Evolutionary conservation across 2,113 vertebrate species (phyloP), one percentile per base, ranked within the genome.

Genomic region (Meles meles): DNA sequence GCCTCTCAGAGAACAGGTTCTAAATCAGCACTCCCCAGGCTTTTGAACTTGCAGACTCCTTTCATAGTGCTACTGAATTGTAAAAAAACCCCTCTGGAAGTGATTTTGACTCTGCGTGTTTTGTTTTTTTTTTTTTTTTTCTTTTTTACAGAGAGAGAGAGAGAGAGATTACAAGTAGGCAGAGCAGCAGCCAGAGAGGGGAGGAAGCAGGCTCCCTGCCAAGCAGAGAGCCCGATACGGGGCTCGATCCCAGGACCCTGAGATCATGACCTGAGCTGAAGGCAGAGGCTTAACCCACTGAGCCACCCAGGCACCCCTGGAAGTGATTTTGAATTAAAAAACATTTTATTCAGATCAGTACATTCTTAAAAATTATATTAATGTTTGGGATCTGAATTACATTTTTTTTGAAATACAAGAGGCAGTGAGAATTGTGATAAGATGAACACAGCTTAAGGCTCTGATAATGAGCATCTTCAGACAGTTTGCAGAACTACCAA

Each of bases 241-340:
- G n/a, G n/a, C n/a, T n/a, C n/a, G n/a, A n/a, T n/a, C n/a, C n/a
- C n/a, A n/a, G n/a, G n/a, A n/a, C n/a, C n/a, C n/a, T n/a, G n/a
- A n/a, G n/a, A n/a, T n/a, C n/a, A n/a, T n/a, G n/a, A n/a, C n/a
- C n/a, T n/a, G n/a, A n/a, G n/a, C n/a, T n/a, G n/a, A n/a, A n/a
- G n/a, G n/a, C n/a, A n/a, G n/a, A n/a, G n/a, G n/a, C n/a, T n/a
- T n/a, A n/a, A n/a, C n/a, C n/a, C n/a, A n/a, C n/a, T n/a, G n/a
- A n/a, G n/a, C n/a, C n/a, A n/a, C n/a, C n/a, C n/a, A n/a, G n/a
- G n/a, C n/a, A n/a, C 11, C 9, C 74, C 65, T 39, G 25, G 13
- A 93, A 69, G 49, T 69, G 76, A 63, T 52, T 96, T 94, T 72
- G 90, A 87, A 74, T 65, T 44, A 49, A 85, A 93, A 79, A 47